phyloP scores from a whole-genome alignment of 2,888 invertebrate species.

The Mythimna vitellina region DNA sequence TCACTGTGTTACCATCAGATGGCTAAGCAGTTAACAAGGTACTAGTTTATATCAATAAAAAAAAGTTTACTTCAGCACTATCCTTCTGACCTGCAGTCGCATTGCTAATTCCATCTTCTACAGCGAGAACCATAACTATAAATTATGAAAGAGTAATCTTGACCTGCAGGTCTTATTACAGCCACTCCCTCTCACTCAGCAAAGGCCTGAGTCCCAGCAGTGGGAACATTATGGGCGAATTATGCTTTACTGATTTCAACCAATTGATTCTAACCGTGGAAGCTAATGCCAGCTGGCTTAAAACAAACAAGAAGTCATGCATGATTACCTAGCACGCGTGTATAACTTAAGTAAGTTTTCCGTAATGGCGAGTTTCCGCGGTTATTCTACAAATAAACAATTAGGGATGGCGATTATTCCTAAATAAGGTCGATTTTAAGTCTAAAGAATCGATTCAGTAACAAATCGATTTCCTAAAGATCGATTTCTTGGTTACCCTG shows the following conservation, averaged over 20 bases:
- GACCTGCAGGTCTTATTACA: too few relatives aligned
- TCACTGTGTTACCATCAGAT: too few relatives aligned
- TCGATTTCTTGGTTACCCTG: too few relatives aligned
- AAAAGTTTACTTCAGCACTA: too few relatives aligned
- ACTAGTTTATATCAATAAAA: too few relatives aligned
- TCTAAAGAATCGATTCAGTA: too few relatives aligned
- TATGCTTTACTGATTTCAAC: not conserved
- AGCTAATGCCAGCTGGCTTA: not conserved
- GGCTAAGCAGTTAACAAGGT: too few relatives aligned
- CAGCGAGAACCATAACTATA: not conserved
- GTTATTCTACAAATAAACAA: conserved; percentile 5
- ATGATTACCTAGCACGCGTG: conserved; percentile 11
- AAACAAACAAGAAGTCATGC: conserved; percentile 20
- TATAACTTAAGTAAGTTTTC: conserved; percentile 18
- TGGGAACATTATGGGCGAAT: not conserved
- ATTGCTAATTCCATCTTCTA: not conserved
- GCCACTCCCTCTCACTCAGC: too few relatives aligned
- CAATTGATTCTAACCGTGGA: not conserved
- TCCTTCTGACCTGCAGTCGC: not conserved
- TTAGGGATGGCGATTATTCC: too few relatives aligned
- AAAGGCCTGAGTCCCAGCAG: too few relatives aligned
- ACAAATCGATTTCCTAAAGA: too few relatives aligned
- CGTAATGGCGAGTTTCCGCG: conserved; percentile 33
- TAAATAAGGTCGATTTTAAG: too few relatives aligned
- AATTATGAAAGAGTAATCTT: not conserved